Evolutionary conservation across 2,113 vertebrate species (phyloP).

Genomic region (Vombatus ursinus): DNA sequence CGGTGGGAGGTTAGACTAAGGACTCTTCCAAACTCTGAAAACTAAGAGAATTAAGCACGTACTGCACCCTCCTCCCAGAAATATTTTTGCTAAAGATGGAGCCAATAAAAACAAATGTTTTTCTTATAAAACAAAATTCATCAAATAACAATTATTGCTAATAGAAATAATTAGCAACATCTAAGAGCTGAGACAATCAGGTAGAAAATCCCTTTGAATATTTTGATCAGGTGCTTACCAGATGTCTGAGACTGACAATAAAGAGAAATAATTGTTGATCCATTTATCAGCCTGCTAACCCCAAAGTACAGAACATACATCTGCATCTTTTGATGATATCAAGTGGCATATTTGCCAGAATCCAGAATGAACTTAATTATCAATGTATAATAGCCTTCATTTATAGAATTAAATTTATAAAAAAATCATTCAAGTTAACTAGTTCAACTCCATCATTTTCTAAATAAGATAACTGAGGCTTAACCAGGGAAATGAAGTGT

Average conservation of each 20-base stretch:
- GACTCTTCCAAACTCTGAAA: background rate
- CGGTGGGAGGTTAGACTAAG: background rate
- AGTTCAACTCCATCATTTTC: background rate
- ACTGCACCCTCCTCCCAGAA: background rate
- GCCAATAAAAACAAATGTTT: background rate
- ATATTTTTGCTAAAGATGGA: background rate
- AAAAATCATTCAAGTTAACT: background rate
- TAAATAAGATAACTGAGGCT: background rate
- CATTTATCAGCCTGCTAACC: conserved; percentile 45
- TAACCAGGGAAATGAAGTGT: conserved; percentile 1
- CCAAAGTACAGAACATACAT: conserved; percentile 55
- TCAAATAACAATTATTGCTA: conserved; percentile 41
- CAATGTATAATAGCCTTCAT: no score
- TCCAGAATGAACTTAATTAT: background rate
- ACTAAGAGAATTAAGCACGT: background rate
- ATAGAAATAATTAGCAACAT: conserved; percentile 39
- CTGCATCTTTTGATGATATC: conserved; percentile 58
- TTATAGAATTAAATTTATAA: background rate
- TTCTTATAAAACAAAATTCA: background rate
- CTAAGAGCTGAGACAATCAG: conserved; percentile 50
- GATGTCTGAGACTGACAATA: conserved; percentile 51
- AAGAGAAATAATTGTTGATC: conserved; percentile 1
- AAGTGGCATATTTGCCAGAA: background rate
- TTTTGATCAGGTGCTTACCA: conserved; percentile 60
- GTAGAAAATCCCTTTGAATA: conserved; percentile 49